A percentile compares a stretch with the other conserved stretches of the same genome.
Evolutionary conservation across 2,113 vertebrate genomes (phyloP).

Genomic region (Dicerorhinus sumatrensis): DNA sequence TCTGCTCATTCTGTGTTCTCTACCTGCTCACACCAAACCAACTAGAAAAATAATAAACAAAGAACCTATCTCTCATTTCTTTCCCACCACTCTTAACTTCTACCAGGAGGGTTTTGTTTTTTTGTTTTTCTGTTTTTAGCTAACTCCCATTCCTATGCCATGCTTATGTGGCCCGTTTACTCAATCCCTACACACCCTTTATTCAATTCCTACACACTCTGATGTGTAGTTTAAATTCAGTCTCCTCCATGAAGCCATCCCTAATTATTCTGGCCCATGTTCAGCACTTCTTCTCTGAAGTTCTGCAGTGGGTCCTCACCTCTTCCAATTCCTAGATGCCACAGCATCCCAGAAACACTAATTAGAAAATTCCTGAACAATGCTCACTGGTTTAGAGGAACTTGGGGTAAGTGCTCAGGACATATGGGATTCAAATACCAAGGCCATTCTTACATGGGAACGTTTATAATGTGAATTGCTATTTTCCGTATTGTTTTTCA

Average conservation of each 20-base stretch:
- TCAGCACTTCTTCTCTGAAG: not conserved
- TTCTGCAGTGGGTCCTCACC: not conserved
- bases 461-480: not conserved
- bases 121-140: not conserved
- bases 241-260: not conserved
- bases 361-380: not conserved
- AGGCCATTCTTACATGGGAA: not conserved
- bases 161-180: not conserved
- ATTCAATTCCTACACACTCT: not conserved
- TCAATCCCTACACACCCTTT: not conserved
- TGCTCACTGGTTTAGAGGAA: constrained; percentile 12
- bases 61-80: not conserved
- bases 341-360: not conserved
- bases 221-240: not conserved
- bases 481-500: not conserved
- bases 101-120: not conserved
- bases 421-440: not conserved
- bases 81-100: not conserved
- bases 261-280: not conserved
- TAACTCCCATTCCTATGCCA: not conserved
- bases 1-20: not conserved
- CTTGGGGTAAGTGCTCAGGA: not conserved
- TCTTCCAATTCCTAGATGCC: not conserved
- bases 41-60: not conserved
- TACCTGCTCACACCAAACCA: not conserved